These are phyloP conservation scores for Acheta domesticus DNA, from an alignment of 2,888 invertebrate species.

Conservation along the genomic window DNA sequence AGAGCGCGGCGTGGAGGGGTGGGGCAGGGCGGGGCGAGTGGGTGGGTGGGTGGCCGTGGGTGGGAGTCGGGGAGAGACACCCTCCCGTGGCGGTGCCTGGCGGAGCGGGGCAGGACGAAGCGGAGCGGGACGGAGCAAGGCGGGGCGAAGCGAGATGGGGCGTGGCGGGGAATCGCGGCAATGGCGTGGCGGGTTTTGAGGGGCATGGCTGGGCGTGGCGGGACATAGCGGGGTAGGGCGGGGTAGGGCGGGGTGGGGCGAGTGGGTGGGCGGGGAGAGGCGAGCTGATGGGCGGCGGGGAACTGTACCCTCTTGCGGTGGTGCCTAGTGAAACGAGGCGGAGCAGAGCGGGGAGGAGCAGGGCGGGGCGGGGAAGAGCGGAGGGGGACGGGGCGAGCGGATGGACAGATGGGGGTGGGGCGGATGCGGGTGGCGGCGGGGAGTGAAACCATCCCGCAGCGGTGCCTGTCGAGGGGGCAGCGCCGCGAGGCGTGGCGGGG, in stretches of 20 bases:
- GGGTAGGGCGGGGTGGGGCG: background rate
- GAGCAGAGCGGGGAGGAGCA: background rate
- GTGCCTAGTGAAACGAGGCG: too few relatives aligned
- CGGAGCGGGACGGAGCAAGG: background rate
- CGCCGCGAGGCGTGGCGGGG: background rate
- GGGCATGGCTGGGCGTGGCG: background rate
- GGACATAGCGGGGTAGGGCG: background rate
- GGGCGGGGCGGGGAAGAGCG: background rate
- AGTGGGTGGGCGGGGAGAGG: background rate
- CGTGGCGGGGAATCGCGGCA: background rate
- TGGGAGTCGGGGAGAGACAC: background rate
- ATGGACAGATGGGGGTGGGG: background rate
- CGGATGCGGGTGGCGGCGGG: background rate
- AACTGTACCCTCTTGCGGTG: too few relatives aligned
- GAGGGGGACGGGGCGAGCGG: background rate
- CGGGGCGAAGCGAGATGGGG: too few relatives aligned
- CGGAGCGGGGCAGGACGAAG: background rate
- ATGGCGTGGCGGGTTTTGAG: too few relatives aligned
- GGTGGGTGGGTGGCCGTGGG: background rate
- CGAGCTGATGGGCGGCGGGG: background rate
- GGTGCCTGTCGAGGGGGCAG: too few relatives aligned
- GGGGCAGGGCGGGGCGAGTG: background rate
- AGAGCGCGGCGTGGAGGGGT: background rate
- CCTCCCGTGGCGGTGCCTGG: background rate
- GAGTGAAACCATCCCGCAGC: too few relatives aligned